Percentiles rank a stretch among this genome's conserved stretches.
phyloP scores from a whole-genome alignment of 2,888 invertebrate species.

The Unio pictorum region DNA sequence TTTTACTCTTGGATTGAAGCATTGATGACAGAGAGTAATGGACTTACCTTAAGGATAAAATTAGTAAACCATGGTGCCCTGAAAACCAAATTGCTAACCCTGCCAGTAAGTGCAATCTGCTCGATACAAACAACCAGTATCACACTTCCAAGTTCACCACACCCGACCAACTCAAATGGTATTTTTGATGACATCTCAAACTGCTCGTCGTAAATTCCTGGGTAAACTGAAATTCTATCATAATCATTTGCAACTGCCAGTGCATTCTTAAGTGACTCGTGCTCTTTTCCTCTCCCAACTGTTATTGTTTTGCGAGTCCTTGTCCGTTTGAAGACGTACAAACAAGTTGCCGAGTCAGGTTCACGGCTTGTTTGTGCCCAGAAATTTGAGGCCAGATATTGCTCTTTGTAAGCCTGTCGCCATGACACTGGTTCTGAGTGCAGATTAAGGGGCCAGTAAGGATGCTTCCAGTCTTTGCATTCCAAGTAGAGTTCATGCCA shows the following conservation, averaged over 20 bases:
- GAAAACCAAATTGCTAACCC: constrained; percentile 63
- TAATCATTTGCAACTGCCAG: constrained; percentile 59
- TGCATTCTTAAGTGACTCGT: constrained; percentile 57
- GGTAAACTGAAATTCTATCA: constrained; percentile 59
- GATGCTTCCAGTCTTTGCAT: constrained; percentile 60
- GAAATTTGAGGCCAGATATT: constrained; percentile 48
- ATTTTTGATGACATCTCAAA: constrained; percentile 65
- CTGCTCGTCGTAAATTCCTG: constrained; percentile 67
- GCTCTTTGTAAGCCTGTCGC: constrained; percentile 57
- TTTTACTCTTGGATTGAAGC: too few relatives aligned
- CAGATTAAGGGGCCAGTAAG: constrained; percentile 60
- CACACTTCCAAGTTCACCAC: constrained; percentile 60
- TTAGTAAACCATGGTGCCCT: constrained; percentile 66
- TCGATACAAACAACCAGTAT: constrained; percentile 63
- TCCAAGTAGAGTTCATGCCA: constrained; percentile 58
- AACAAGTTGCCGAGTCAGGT: constrained; percentile 39
- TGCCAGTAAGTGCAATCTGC: constrained; percentile 56
- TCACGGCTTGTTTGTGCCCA: constrained; percentile 48
- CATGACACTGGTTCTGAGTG: constrained; percentile 58
- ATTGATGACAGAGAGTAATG: too few relatives aligned
- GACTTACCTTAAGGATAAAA: constrained; percentile 60
- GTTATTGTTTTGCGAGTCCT: constrained; percentile 50
- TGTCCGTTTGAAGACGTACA: constrained; percentile 49
- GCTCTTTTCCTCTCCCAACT: constrained; percentile 57
- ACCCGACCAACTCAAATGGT: constrained; percentile 64